A percentile compares a stretch with the other conserved stretches of the same genome.
These are phyloP conservation scores for Archivesica marissinica DNA, from an alignment of 1,140 invertebrate genomes.

Conservation along the genomic window DNA sequence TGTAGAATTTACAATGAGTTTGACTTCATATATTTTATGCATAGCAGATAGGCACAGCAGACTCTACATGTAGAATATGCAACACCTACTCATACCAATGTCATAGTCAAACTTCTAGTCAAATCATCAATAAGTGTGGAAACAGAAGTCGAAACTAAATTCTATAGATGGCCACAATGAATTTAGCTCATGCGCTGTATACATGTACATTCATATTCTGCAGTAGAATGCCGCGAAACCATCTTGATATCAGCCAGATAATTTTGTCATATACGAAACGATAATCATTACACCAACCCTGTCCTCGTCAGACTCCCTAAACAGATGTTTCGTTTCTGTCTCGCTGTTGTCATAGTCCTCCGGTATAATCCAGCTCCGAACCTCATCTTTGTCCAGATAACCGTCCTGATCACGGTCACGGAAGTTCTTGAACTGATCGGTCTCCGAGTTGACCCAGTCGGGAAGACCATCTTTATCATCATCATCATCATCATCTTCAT, in stretches of 20 bases:
- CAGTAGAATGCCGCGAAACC: too few relatives aligned
- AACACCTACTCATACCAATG: too few relatives aligned
- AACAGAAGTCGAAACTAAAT: too few relatives aligned
- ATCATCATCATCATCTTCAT: slow-evolving; percentile 95
- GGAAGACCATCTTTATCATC: slow-evolving; percentile 93
- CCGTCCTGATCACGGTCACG: slow-evolving; percentile 95
- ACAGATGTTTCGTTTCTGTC: slow-evolving; percentile 97
- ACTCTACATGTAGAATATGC: too few relatives aligned
- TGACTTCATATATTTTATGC: too few relatives aligned
- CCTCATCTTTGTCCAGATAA: slow-evolving; percentile 93
- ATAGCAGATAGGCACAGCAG: too few relatives aligned
- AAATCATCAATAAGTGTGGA: too few relatives aligned
- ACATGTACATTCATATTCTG: too few relatives aligned
- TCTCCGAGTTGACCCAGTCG: slow-evolving; percentile 97
- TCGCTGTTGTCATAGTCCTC: slow-evolving; percentile 98
- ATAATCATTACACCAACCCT: slow-evolving; percentile 84
- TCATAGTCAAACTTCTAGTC: too few relatives aligned
- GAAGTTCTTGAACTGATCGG: slow-evolving; percentile 93
- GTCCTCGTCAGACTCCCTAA: slow-evolving; percentile 96
- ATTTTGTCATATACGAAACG: background rate
- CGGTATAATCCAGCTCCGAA: slow-evolving; percentile 96
- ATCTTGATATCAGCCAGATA: background rate
- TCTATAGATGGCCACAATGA: too few relatives aligned
- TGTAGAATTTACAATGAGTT: too few relatives aligned
- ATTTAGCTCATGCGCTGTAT: too few relatives aligned